Percentiles rank a stretch among this genome's conserved stretches.
Conservation (phyloP, 2,888 invertebrate genomes). For the Orchesella flavescens region DNA sequence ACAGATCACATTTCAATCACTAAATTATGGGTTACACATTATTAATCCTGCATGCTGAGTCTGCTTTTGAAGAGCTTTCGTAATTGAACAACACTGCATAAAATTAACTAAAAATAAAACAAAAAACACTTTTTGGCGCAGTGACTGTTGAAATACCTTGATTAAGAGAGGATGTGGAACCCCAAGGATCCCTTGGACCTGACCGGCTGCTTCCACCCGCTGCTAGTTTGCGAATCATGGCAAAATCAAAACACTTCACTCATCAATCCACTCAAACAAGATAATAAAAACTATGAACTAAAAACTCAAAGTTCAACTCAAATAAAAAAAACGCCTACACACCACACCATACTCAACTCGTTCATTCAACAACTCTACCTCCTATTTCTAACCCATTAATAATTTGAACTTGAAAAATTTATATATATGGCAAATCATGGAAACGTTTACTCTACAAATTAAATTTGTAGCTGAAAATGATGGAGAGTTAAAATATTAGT, state of each 20-base stretch:
- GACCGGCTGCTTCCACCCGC: constrained; percentile 67
- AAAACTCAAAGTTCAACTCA: neutral
- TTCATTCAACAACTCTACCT: neutral
- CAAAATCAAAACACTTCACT: constrained; percentile 54
- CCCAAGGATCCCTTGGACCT: constrained; percentile 71
- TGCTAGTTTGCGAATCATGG: constrained; percentile 32
- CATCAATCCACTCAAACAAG: constrained; percentile 38
- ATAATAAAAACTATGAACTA: too few relatives aligned
- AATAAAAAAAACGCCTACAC: neutral
- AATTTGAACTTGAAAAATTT: neutral
- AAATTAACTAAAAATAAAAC: constrained; percentile 42
- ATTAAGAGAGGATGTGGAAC: constrained; percentile 72
- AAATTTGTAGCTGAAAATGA: neutral
- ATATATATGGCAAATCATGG: neutral
- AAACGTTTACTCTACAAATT: neutral
- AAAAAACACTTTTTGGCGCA: constrained; percentile 35
- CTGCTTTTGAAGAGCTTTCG: neutral
- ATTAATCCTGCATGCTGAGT: neutral
- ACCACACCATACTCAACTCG: neutral
- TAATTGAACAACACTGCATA: neutral
- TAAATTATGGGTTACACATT: too few relatives aligned
- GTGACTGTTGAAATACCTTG: constrained; percentile 69
- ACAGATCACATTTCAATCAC: too few relatives aligned
- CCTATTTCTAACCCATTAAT: neutral
- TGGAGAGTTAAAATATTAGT: neutral